phyloP scores from a whole-genome alignment of 2,797 vertebrate species.

The Argentina silus region DNA sequence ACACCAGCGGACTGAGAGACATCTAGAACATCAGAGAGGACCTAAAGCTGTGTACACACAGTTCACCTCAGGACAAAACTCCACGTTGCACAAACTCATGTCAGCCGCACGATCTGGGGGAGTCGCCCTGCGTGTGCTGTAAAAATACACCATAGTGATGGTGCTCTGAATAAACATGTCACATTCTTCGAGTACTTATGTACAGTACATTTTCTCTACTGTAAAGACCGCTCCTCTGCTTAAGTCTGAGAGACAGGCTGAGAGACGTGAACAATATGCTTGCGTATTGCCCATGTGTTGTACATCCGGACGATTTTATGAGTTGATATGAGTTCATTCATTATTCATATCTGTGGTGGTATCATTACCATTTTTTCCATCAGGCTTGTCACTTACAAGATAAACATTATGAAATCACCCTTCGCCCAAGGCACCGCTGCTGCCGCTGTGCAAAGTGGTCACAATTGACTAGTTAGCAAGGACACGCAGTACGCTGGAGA shows the following conservation, averaged over 20 bases:
- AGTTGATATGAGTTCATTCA: constrained; percentile 75
- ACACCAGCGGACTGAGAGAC: constrained; percentile 67
- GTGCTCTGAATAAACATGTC: not conserved
- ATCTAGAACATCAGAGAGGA: constrained; percentile 90
- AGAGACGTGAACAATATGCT: constrained; percentile 41
- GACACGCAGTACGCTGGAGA: constrained; percentile 66
- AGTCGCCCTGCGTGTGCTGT: constrained; percentile 55
- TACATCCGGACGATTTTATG: constrained; percentile 66
- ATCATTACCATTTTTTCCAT: constrained; percentile 71
- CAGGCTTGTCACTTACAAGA: constrained; percentile 72
- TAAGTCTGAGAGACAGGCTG: constrained; percentile 9
- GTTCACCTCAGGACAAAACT: constrained; percentile 70
- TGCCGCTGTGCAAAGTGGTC: constrained; percentile 74
- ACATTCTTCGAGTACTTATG: not conserved
- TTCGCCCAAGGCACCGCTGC: constrained; percentile 66
- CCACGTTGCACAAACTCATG: constrained; percentile 54
- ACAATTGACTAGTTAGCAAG: constrained; percentile 76
- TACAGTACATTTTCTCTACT: constrained; percentile 18
- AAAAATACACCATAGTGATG: constrained; percentile 49
- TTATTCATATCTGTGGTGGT: constrained; percentile 73
- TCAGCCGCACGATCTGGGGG: constrained; percentile 9
- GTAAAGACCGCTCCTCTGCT: not conserved
- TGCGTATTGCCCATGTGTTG: constrained; percentile 69
- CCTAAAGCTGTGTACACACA: constrained; percentile 73
- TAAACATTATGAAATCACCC: constrained; percentile 76